These are phyloP conservation scores for Synergus gifuensis DNA, from an alignment of 2,888 invertebrate species.

Conservation along the genomic window DNA sequence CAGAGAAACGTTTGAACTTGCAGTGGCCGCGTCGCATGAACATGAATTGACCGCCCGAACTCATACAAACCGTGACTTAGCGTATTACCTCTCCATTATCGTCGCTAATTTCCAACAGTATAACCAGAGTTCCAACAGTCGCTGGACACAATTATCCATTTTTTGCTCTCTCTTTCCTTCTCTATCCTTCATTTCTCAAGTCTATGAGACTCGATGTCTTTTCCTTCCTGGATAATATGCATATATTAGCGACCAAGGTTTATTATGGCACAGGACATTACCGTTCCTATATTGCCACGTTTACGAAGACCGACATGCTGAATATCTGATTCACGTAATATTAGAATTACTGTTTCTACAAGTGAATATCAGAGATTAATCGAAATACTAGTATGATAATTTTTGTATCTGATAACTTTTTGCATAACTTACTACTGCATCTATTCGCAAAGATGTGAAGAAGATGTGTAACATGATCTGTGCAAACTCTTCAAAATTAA, in stretches of 20 bases:
- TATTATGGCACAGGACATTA: slow-evolving; percentile 64
- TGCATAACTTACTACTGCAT: not conserved
- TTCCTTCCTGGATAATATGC: slow-evolving; percentile 59
- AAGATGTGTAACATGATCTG: slow-evolving; percentile 31
- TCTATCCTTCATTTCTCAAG: slow-evolving; percentile 42
- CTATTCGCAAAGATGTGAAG: slow-evolving; percentile 4
- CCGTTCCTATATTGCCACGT: slow-evolving; percentile 64
- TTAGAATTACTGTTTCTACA: not conserved
- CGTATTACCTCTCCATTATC: slow-evolving; percentile 58
- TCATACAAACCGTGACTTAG: slow-evolving; percentile 55
- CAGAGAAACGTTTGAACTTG: slow-evolving; percentile 2
- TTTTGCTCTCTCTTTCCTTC: slow-evolving; percentile 49
- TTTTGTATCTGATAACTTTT: not conserved
- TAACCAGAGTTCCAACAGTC: slow-evolving; percentile 9
- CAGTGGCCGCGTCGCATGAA: not conserved
- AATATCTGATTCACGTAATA: not conserved
- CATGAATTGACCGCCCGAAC: slow-evolving; percentile 33
- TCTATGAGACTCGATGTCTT: slow-evolving; percentile 40
- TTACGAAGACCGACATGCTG: slow-evolving; percentile 60
- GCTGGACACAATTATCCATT: slow-evolving; percentile 57
- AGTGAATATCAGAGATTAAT: not conserved
- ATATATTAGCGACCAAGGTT: slow-evolving; percentile 64
- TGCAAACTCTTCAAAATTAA: slow-evolving; percentile 30
- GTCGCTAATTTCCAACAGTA: slow-evolving; percentile 57
- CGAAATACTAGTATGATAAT: not conserved